A percentile compares a stretch with the other conserved stretches of the same genome.
Conservation (phyloP, 2,888 invertebrate species). For the Ganaspis brasiliensis region DNA sequence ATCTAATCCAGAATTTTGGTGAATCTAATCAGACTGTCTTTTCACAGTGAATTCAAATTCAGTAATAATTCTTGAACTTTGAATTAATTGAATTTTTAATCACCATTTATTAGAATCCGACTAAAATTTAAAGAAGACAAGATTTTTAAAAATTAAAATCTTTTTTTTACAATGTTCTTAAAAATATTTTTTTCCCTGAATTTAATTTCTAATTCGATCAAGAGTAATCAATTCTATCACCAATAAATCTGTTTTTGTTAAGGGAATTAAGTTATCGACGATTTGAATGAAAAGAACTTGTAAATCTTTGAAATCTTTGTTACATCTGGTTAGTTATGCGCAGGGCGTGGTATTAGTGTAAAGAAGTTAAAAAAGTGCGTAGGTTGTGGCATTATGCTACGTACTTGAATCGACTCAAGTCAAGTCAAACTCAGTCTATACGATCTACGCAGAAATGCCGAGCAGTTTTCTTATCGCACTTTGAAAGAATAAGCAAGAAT, state of each 20-base stretch:
- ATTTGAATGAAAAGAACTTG: slow-evolving; percentile 60
- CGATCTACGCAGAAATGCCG: slow-evolving; percentile 70
- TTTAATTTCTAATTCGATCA: too few relatives aligned
- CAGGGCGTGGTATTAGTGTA: slow-evolving; percentile 68
- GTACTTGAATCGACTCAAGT: slow-evolving; percentile 60
- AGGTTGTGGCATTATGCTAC: slow-evolving; percentile 68
- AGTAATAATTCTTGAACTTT: too few relatives aligned
- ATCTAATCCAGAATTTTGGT: too few relatives aligned
- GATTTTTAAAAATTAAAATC: too few relatives aligned
- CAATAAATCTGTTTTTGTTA: background rate
- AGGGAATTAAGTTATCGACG: background rate
- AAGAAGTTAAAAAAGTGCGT: slow-evolving; percentile 68
- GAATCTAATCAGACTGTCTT: too few relatives aligned
- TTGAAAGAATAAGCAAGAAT: slow-evolving; percentile 62
- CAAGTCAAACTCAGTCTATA: slow-evolving; percentile 49
- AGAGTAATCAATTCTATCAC: too few relatives aligned
- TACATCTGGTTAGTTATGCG: slow-evolving; percentile 73
- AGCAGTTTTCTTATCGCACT: slow-evolving; percentile 62
- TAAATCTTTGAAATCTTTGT: slow-evolving; percentile 67
- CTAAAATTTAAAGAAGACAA: too few relatives aligned
- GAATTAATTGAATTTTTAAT: too few relatives aligned
- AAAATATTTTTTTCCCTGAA: too few relatives aligned
- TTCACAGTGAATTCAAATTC: too few relatives aligned
- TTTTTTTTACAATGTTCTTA: too few relatives aligned
- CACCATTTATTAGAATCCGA: too few relatives aligned